Evolutionary conservation across 2,888 invertebrate species (phyloP).

Genomic region (Parascotia fuliginaria): DNA sequence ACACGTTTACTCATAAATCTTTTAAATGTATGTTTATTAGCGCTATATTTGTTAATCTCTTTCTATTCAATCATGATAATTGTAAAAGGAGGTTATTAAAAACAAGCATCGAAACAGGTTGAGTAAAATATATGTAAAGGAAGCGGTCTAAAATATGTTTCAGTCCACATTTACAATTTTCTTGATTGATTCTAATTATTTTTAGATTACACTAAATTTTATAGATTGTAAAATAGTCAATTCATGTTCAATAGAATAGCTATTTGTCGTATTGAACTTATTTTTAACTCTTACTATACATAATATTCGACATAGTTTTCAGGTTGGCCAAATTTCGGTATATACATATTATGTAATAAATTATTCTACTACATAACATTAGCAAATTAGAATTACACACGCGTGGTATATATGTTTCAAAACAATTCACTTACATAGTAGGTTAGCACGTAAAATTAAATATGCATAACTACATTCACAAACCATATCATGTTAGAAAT

Average conservation of each 20-base stretch:
- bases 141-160: too few relatives aligned
- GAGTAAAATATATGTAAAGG: too few relatives aligned
- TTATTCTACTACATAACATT: constrained; percentile 8
- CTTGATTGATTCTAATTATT: neutral
- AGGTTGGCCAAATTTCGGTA: constrained; percentile 41
- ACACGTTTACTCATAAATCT: constrained; percentile 14
- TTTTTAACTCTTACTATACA: constrained; percentile 17
- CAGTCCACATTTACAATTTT: neutral
- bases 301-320: constrained; percentile 29
- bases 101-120: neutral
- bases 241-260: constrained; percentile 48
- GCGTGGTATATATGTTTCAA: constrained; percentile 1
- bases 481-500: constrained; percentile 75
- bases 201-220: constrained; percentile 31
- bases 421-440: constrained; percentile 17
- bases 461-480: constrained; percentile 52
- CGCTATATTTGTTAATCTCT: constrained; percentile 18
- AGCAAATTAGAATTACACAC: constrained; percentile 8
- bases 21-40: constrained; percentile 18
- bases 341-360: constrained; percentile 21
- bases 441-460: constrained; percentile 33
- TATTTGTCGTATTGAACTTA: constrained; percentile 31
- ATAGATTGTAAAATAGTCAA: constrained; percentile 45
- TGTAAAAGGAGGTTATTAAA: neutral
- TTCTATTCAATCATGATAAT: neutral